Base-by-base conservation (phyloP, 2,888 invertebrate genomes). In the Hirtodrosophila cameraria region DNA sequence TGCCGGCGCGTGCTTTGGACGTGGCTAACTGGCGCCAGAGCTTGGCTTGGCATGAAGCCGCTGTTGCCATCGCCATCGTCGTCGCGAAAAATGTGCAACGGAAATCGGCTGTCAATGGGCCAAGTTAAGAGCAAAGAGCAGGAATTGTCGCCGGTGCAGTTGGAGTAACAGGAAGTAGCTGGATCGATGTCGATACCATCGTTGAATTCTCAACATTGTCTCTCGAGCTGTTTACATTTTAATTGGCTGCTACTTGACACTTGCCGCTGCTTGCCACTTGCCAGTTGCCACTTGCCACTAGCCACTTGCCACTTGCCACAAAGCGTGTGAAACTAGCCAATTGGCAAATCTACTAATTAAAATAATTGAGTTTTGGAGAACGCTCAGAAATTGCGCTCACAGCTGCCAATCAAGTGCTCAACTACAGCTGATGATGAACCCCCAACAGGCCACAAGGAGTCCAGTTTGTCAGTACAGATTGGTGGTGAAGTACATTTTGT, bases 81-180 rank as follows among this genome's bases (percentile, higher is more conserved):
- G 72, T 70, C 63, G 54, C 39, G n/a, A n/a, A n/a, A n/a, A n/a
- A n/a, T n/a, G n/a, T n/a, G n/a, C 13, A 46, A 43, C 84, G 80
- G 80, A 81, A 86, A 86, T 86, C 80, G 80, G 62, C 86, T 80
- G 80, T 81, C 80, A 84, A 80, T 80, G 52, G 35, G 50, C 57
- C 50, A 59, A 52, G 75, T 48, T 60, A 46, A 55, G 48, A 41
- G 48, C 15, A 31, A 27, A 38, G 59, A 35, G 11, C 20, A 55
- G 71, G 72, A 72, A 72, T 72, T 72, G 72, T 72, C 72, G 72
- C 42, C 53, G 12, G 45, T n/a, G n/a, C n/a, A 59, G 36, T 25
- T 65, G 41, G n/a, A n/a, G 28, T 13, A 54, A 49, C 54, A 74
- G 70, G 74, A 70, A 73, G 52, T 45, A 38, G 49, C 49, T 62